Base-by-base conservation (phyloP, 2,113 vertebrate species). In the Coracopsis vasa region DNA sequence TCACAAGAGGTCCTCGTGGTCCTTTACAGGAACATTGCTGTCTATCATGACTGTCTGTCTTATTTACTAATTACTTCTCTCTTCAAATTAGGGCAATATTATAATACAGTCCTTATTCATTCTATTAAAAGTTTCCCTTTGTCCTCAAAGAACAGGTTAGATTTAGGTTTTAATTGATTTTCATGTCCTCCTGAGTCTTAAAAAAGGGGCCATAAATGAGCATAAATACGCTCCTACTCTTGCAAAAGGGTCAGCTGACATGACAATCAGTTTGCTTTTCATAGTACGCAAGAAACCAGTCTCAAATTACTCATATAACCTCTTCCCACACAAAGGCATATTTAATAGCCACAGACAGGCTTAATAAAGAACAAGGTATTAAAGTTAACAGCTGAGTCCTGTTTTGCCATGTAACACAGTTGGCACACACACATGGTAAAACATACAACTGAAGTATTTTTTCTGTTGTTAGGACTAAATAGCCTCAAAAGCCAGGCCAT, bases 151-250 rank as follows among this genome's bases (percentile, higher is more conserved):
- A 88, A 72, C n/a, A 61, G 61, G 65, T 84, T 74, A 91, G 47
- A 87, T 84, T 60, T 47, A 54, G 61, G 42, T 92, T 90, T 74
- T 89, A 96, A 96, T 42, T 95, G 66, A 65, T 67, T 95, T 66
- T 64, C 39, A 17, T 21, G 25, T 25, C 47, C 92, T 91, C 56
- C 33, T 21, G 83, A 94, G 91, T 72, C 31, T 78, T 81, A 45
- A 66, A 83, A 96, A 95, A 27, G 35, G 23, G 93, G 89, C 65
- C 88, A 86, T 1, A 10, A 62, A 94, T 66, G 67, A 94, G 50
- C 80, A 61, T 42, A 89, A 80, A 24, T 81, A 81, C 2, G 8
- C 15, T 73, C 64, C 54, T 54, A 25, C 80, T 86, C 67, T 28
- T 70, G 61, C 53, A 86, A 67, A 91, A 84, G 33, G 35, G 31